Evolutionary conservation across 2,113 vertebrate genomes (phyloP).

Genomic region (Kryptolebias marmoratus): DNA sequence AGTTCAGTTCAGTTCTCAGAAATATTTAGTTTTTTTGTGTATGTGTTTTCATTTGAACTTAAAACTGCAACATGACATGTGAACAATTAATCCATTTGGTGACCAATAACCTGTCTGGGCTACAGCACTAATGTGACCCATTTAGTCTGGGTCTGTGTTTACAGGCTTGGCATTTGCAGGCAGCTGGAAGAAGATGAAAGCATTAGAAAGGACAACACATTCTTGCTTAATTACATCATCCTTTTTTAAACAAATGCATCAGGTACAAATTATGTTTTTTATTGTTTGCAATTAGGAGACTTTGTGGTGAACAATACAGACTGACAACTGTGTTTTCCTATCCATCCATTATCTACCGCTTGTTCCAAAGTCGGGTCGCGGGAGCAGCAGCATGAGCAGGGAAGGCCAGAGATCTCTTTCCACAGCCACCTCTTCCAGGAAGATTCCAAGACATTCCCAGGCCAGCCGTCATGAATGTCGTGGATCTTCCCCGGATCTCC

Average conservation of each 20-base stretch:
- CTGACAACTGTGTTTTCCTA: constrained; percentile 34
- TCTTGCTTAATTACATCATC: constrained; percentile 72
- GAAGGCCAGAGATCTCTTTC: too few relatives aligned
- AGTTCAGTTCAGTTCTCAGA: not conserved
- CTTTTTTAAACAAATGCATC: constrained; percentile 64
- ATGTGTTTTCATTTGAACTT: constrained; percentile 2
- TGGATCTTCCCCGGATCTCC: too few relatives aligned
- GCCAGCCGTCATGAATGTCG: too few relatives aligned
- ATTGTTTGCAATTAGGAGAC: constrained; percentile 71
- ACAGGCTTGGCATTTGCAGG: constrained; percentile 53
- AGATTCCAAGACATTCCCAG: too few relatives aligned
- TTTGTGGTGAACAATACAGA: constrained; percentile 37
- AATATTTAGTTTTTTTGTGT: not conserved
- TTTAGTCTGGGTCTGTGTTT: constrained; percentile 61
- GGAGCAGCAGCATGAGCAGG: too few relatives aligned
- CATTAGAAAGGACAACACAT: constrained; percentile 67
- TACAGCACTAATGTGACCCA: constrained; percentile 54
- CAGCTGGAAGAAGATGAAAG: constrained; percentile 74
- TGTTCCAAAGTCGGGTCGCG: too few relatives aligned
- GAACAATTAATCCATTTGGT: constrained; percentile 18
- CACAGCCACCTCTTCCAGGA: too few relatives aligned
- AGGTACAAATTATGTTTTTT: constrained; percentile 77
- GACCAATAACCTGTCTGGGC: constrained; percentile 40
- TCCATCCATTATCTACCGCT: too few relatives aligned
- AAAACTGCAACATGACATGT: not conserved